A percentile compares a stretch with the other conserved stretches of the same genome.
Conservation (phyloP, 2,888 invertebrate species). For the Cerceris ruficornis region DNA sequence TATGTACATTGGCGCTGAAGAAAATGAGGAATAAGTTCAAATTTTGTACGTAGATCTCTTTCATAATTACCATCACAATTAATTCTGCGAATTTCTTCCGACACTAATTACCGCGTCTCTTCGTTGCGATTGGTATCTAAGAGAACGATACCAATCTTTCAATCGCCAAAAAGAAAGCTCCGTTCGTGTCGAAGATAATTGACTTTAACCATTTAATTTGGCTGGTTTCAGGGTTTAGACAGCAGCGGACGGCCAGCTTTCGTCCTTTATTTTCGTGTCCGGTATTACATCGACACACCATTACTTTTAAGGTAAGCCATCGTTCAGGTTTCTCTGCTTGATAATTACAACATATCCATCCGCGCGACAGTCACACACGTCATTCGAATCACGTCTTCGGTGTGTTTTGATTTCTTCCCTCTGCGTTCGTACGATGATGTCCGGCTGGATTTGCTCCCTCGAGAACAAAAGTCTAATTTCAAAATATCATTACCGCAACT, state of each 20-base stretch:
- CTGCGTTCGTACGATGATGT: neutral
- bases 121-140: no score
- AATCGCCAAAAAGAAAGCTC: no score
- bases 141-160: no score
- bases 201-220: conserved; percentile 23
- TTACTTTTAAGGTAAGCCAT: conserved; percentile 88
- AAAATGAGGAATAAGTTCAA: no score
- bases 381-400: neutral
- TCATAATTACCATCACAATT: no score
- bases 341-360: neutral
- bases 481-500: no score
- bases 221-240: conserved; percentile 89
- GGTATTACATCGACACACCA: conserved; percentile 96
- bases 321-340: conserved; percentile 3
- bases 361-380: neutral
- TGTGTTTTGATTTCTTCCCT: neutral
- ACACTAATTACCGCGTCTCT: no score
- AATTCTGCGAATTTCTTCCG: no score
- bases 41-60: no score
- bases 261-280: conserved; percentile 94
- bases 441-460: neutral
- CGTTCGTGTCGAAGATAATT: neutral
- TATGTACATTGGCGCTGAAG: no score
- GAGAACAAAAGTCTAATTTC: no score
- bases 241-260: conserved; percentile 94